These are phyloP conservation scores for Pitta sordida DNA, from an alignment of 2,113 vertebrate species.

Conservation along the genomic window DNA sequence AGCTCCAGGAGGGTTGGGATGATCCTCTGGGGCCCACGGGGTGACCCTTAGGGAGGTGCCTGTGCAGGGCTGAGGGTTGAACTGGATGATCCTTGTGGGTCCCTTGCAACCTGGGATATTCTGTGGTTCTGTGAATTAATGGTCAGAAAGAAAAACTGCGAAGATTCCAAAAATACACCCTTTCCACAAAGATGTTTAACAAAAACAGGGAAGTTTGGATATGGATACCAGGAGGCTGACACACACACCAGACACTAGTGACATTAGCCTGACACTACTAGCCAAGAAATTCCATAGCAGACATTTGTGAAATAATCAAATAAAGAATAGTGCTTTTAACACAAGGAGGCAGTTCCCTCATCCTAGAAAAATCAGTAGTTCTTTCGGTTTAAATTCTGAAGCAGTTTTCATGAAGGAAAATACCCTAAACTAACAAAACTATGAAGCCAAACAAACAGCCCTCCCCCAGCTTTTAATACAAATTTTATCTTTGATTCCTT, in stretches of 20 bases:
- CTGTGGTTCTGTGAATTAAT: neutral
- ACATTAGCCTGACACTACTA: neutral
- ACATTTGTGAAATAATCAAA: neutral
- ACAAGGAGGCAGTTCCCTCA: neutral
- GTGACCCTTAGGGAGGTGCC: neutral
- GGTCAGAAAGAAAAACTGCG: neutral
- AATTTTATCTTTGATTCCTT: neutral
- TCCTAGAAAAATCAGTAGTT: neutral
- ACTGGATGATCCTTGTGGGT: neutral
- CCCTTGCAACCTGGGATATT: neutral
- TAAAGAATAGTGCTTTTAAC: neutral
- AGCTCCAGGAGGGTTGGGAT: neutral
- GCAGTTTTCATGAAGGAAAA: neutral
- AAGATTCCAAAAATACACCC: neutral
- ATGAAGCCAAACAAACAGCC: neutral
- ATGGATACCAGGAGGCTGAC: neutral
- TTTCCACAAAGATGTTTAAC: neutral
- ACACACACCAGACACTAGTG: neutral
- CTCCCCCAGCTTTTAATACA: neutral
- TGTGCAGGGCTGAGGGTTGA: neutral
- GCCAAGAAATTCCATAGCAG: neutral
- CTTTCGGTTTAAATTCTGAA: neutral
- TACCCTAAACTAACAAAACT: neutral
- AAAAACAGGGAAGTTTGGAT: neutral
- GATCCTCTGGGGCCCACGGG: neutral